Evolutionary conservation across 1,140 invertebrate genomes (phyloP), one percentile per base, ranked within the genome.

Genomic region (Hetaerina americana): DNA sequence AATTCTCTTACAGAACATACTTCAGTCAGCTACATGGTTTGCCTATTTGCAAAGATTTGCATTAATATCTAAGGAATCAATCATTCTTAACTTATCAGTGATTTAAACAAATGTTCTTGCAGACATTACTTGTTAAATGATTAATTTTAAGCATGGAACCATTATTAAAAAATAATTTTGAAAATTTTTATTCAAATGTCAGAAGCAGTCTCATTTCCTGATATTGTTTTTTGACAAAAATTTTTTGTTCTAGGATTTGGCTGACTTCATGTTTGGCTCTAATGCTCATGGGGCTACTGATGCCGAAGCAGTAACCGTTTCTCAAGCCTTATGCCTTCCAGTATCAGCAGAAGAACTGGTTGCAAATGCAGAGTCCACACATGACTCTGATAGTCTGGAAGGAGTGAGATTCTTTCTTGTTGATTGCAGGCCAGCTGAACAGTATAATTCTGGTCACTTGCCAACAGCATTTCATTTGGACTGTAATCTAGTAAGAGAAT

Each of bases 391-490:
- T 71, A 76, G 79, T 28, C 76, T 82, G 0, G 82, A 85, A 78
- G 80, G 82, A 3, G 90, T 94, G 12, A 88, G 92, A 76, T 99
- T 98, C 82, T 99, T 99, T 83, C 85, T 99, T 26, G 95, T 99
- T 5, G 97, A 99, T 81, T 98, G 96, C 81, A 85, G 97, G 77
- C 94, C 96, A 18, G 90, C 95, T 0, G 95, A 98, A 74, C 96
- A 98, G 77, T 99, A 98, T 79, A 98, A 98, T 84, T 89, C 90
- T 74, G 97, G 97, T 0, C 96, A 98, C 84, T 86, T 99, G 74
- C 91, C 93, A 1, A 98, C 95, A 68, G 96, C 97, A 66, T 99
- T 99, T 84, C 97, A 98, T 83, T 85, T 99, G 27, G 97, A 99
- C 83, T 96, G 95, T 77, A 95, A 95, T 82, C 84, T 98, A 77